Evolutionary conservation across 2,797 vertebrate genomes (phyloP), one percentile per base, ranked within the genome.

Genomic region (Pipistrellus pipistrellus): DNA sequence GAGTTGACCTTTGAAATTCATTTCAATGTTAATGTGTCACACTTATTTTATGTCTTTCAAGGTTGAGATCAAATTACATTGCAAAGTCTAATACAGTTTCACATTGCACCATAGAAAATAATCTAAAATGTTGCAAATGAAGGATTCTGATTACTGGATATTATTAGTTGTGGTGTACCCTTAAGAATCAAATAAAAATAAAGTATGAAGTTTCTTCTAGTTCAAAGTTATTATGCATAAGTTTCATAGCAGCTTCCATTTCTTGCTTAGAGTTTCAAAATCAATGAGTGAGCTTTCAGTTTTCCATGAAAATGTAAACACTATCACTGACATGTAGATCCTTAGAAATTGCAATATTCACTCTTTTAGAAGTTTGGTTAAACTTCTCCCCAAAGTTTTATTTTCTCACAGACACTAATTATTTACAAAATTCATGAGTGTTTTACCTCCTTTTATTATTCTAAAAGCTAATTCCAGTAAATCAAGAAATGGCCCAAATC

Each of bases 1-100:
- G 95, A 97, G 78, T 80, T 97, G 88, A 93, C 55, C 55, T 94
- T 88, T 96, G 90, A 87, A 71, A 81, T 25, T 91, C 38, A 93
- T 48, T 78, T 84, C 25, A 27, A 8, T 84, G 30, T 92, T 85
- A 84, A 87, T 48, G 38, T 41, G 4, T 93, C 57, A 85, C 5
- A 66, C 46, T 85, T 92, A 84, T 20, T 80, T 87, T 46, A 15
- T 69, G 35, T 69, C 57, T 96, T 71, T 91, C 81, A 83, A 27
- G 35, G 14, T 71, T 94, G 84, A 96, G 68, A 77, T 18, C 46
- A 75, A 57, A 21, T 57, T 62, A 59, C 6, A 80, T 66, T 62
- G 17, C 30, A 71, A 73, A 87, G 23, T 82, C 32, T 83, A 92
- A 59, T 68, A 59, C 17, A 85, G 41, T 81, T 73, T 94, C 46